Evolutionary conservation across 1,140 invertebrate genomes (phyloP).

Genomic region (Araneus ventricosus): DNA sequence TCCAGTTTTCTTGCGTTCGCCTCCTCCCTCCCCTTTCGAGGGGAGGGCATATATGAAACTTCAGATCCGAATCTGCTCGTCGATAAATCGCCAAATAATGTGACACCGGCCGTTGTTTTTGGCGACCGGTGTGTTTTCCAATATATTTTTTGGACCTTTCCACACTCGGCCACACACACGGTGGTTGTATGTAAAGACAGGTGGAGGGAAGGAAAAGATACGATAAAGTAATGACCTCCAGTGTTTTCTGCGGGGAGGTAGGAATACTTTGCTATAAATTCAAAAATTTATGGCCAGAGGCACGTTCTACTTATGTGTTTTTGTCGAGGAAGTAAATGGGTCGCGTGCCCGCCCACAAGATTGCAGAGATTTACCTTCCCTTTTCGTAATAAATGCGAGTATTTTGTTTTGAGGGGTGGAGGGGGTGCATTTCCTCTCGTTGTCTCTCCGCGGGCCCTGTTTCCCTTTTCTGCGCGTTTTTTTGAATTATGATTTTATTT

Average conservation of each 20-base stretch:
- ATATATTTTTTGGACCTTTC: constrained; percentile 29
- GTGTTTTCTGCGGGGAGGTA: not conserved
- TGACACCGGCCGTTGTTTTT: constrained; percentile 26
- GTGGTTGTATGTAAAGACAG: not conserved
- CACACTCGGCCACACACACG: not conserved
- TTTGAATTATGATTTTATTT: constrained; percentile 6
- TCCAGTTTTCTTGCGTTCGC: not conserved
- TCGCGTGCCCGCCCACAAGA: not conserved
- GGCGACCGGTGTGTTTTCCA: not conserved
- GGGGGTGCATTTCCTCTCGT: not conserved
- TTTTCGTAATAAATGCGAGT: constrained; percentile 37
- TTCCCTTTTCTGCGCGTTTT: not conserved
- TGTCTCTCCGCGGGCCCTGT: not conserved
- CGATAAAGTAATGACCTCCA: constrained; percentile 7
- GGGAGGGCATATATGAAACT: constrained; percentile 18
- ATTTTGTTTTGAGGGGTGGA: not conserved
- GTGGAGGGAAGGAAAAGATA: not conserved
- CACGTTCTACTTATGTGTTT: not conserved
- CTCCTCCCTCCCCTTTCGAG: no score
- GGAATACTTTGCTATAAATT: constrained; percentile 46
- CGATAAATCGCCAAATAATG: constrained; percentile 66
- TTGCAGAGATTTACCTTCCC: not conserved
- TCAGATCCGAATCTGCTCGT: not conserved
- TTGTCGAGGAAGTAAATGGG: constrained; percentile 25
- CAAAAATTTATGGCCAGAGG: constrained; percentile 46